Percentiles rank a stretch among this genome's conserved stretches.
Evolutionary conservation across 2,113 vertebrate genomes (phyloP).

Genomic region (Heliornis fulica): DNA sequence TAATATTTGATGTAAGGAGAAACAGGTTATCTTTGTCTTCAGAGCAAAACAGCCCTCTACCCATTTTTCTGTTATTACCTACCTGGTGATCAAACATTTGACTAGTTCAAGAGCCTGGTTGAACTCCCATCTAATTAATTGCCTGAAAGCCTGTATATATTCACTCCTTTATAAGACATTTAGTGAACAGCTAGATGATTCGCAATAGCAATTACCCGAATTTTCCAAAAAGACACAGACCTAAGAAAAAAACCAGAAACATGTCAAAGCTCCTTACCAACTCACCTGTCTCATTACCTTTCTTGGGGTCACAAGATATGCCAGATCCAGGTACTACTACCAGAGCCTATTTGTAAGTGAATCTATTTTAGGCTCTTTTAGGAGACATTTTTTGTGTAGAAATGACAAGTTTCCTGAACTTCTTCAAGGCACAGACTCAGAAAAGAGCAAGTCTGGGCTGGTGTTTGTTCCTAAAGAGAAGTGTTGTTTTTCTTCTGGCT

Average conservation of each 20-base stretch:
- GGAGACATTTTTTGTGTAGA: neutral
- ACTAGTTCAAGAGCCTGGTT: no score
- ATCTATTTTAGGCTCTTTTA: neutral
- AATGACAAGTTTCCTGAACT: conserved; percentile 30
- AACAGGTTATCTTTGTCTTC: neutral
- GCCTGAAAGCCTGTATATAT: neutral
- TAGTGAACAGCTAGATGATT: neutral
- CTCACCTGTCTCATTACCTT: neutral
- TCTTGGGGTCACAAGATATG: neutral
- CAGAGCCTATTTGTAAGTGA: neutral
- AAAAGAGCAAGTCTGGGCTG: conserved; percentile 29
- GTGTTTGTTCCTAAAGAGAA: conserved; percentile 49
- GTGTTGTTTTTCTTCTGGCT: conserved; percentile 32
- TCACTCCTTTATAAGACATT: neutral
- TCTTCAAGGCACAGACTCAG: conserved; percentile 5
- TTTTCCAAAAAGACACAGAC: neutral
- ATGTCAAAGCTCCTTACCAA: neutral
- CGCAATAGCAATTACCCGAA: neutral
- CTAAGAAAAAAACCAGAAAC: neutral
- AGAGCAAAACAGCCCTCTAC: neutral
- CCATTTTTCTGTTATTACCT: neutral
- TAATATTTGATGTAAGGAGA: neutral
- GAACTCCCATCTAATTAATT: no score
- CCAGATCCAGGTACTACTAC: neutral
- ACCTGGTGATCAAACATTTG: neutral